Conservation (phyloP, 1,140 invertebrate genomes). For the Drosophila willistoni region DNA sequence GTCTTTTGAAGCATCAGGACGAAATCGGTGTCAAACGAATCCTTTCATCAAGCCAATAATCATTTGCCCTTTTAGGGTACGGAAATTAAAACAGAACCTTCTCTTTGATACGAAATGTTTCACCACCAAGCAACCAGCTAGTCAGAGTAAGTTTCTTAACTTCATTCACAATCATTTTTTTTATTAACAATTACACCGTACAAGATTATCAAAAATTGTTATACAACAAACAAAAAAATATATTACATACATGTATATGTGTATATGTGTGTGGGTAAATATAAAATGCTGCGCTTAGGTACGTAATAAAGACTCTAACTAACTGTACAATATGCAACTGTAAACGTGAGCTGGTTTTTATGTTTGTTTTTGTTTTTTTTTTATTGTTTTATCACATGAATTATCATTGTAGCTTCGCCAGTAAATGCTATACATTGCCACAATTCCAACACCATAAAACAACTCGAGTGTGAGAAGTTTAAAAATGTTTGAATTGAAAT, state of each 20-base stretch:
- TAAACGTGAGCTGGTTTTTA: slow-evolving; percentile 30
- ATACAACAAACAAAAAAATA: slow-evolving; percentile 26
- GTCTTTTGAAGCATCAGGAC: too few relatives aligned
- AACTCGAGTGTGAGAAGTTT: not conserved
- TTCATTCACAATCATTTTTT: slow-evolving; percentile 29
- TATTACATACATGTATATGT: slow-evolving; percentile 14
- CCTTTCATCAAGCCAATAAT: too few relatives aligned
- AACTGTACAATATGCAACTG: slow-evolving; percentile 43
- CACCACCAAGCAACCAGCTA: not conserved
- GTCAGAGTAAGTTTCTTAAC: not conserved
- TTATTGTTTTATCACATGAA: slow-evolving; percentile 56
- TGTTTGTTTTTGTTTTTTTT: slow-evolving; percentile 19
- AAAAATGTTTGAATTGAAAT: not conserved
- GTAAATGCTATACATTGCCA: slow-evolving; percentile 6
- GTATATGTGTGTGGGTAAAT: slow-evolving; percentile 11
- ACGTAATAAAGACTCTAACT: slow-evolving; percentile 59
- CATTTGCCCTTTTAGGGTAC: too few relatives aligned
- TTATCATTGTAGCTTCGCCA: slow-evolving; percentile 34
- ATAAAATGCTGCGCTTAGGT: slow-evolving; percentile 30
- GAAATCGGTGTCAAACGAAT: too few relatives aligned
- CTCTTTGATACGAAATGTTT: too few relatives aligned
- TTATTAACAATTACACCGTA: slow-evolving; percentile 32
- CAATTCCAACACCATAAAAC: not conserved
- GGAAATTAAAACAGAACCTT: too few relatives aligned
- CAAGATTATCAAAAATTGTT: slow-evolving; percentile 22